These are phyloP conservation scores for Rhizomys pruinosus DNA, from an alignment of 2,113 vertebrate genomes.

Conservation along the genomic window DNA sequence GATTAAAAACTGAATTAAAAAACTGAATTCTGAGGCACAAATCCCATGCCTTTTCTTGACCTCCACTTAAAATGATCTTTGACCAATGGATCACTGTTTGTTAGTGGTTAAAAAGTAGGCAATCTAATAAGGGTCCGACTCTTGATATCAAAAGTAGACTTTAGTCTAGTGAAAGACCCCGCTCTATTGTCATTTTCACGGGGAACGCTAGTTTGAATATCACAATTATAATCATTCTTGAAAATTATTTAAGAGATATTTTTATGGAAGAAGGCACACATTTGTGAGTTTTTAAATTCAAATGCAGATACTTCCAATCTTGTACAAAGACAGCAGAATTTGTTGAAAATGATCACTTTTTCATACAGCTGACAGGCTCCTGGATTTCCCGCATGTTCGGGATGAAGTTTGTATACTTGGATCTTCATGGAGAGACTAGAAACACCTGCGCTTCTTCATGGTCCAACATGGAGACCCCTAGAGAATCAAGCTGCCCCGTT, in stretches of 20 bases:
- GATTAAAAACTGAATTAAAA: too few relatives aligned
- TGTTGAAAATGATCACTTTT: neutral
- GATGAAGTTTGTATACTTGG: neutral
- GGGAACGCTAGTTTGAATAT: neutral
- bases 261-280: neutral
- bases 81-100: neutral
- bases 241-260: neutral
- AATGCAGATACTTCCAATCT: neutral
- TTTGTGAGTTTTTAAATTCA: conserved; percentile 21
- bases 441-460: accelerated
- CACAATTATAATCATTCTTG: neutral
- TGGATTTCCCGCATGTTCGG: neutral
- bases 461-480: accelerated
- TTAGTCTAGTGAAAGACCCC: neutral
- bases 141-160: neutral
- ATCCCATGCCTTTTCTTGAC: neutral
- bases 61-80: neutral
- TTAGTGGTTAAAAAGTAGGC: neutral
- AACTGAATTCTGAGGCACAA: neutral
- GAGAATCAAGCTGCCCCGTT: neutral
- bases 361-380: neutral
- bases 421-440: neutral
- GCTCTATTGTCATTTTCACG: conserved; percentile 3
- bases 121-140: neutral
- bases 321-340: neutral